Conservation (phyloP, 2,113 vertebrate genomes). For the Equus quagga region DNA sequence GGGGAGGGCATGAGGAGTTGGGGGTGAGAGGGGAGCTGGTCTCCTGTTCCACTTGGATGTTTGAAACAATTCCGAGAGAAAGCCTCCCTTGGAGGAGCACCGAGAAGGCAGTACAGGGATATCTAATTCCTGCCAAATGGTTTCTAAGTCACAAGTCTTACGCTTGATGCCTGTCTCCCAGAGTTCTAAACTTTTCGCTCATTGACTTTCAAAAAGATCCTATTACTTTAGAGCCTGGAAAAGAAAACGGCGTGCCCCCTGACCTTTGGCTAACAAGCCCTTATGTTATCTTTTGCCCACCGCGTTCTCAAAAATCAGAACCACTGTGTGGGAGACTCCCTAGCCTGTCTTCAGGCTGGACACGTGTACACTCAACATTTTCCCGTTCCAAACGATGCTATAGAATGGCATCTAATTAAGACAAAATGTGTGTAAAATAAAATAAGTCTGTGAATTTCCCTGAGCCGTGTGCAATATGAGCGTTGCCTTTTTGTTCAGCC, state of each 20-base stretch:
- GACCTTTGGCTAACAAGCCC: not conserved
- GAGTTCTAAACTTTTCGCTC: not conserved
- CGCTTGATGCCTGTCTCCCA: not conserved
- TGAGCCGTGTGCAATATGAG: not conserved
- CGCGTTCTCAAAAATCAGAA: not conserved
- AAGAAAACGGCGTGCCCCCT: not conserved
- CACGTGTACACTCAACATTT: not conserved
- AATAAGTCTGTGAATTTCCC: not conserved
- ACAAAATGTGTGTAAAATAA: not conserved
- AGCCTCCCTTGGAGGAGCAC: not conserved
- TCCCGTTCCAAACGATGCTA: not conserved
- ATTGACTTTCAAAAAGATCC: not conserved
- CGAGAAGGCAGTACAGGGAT: not conserved
- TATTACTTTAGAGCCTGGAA: not conserved
- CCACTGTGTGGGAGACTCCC: not conserved
- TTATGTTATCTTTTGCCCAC: not conserved
- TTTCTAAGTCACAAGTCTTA: not conserved
- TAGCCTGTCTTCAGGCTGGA: not conserved
- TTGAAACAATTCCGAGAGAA: not conserved
- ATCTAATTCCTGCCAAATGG: not conserved
- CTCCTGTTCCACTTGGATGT: not conserved
- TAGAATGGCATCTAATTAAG: not conserved
- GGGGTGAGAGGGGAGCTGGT: not conserved
- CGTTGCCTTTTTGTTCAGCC: not conserved
- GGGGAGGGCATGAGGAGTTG: not conserved